These are phyloP conservation scores for Todus mexicanus DNA, from an alignment of 2,797 vertebrate genomes.

Conservation along the genomic window DNA sequence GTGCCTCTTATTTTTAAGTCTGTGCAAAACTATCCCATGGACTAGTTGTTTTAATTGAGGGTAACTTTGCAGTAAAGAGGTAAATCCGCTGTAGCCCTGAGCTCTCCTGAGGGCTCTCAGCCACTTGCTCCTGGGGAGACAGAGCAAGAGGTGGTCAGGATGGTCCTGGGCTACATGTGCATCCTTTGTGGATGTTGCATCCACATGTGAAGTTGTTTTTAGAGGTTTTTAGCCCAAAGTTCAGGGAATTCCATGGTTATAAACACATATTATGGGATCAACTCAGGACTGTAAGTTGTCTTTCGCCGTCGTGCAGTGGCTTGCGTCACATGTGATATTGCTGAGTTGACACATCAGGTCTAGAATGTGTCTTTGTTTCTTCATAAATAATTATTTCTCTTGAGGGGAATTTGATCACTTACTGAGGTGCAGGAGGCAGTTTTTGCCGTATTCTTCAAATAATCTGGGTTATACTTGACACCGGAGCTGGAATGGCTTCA, in stretches of 20 bases:
- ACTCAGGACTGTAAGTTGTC: background rate
- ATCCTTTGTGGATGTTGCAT: background rate
- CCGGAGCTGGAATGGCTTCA: background rate
- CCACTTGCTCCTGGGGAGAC: background rate
- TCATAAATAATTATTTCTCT: background rate
- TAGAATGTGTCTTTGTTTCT: background rate
- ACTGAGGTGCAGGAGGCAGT: background rate
- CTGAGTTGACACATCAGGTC: background rate
- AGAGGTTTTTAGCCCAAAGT: background rate
- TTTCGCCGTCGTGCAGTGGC: background rate
- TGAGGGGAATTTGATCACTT: background rate
- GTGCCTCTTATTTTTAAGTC: background rate
- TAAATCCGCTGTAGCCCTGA: background rate
- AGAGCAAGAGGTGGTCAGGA: background rate
- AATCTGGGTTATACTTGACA: background rate
- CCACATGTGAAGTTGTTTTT: background rate
- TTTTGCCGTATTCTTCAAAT: background rate
- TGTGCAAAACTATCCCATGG: background rate
- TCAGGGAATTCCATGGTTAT: background rate
- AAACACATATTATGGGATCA: background rate
- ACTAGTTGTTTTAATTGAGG: background rate
- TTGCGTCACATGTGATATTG: background rate
- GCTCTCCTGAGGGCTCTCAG: background rate
- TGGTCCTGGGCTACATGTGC: background rate
- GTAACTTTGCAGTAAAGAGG: background rate